Evolutionary conservation across 2,797 vertebrate genomes (phyloP).

Genomic region (Chelmon rostratus): DNA sequence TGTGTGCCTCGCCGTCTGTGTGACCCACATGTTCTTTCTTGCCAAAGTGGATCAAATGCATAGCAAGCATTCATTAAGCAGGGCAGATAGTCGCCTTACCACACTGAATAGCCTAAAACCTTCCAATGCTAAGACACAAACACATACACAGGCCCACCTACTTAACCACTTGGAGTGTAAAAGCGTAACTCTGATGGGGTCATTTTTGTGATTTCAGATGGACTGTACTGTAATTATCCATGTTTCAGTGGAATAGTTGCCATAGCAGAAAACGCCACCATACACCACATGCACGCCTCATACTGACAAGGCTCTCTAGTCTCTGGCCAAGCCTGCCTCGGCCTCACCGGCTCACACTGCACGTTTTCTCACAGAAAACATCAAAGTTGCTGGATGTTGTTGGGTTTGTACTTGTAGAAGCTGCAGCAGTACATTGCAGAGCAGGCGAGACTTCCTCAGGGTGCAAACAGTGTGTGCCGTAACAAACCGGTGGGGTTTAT

Average conservation of each 20-base stretch:
- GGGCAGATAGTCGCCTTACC: background rate
- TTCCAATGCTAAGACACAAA: background rate
- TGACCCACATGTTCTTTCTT: background rate
- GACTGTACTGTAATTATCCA: background rate
- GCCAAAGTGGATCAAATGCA: background rate
- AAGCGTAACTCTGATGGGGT: too few relatives aligned
- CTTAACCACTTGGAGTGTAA: too few relatives aligned
- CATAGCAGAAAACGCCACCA: background rate
- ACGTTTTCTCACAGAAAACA: background rate
- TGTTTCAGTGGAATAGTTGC: background rate
- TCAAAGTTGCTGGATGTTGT: background rate
- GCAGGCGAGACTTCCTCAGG: constrained; percentile 15
- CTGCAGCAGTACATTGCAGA: constrained; percentile 20
- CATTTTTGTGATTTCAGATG: background rate
- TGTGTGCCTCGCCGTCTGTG: background rate
- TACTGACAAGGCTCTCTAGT: background rate
- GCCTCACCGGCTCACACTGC: background rate
- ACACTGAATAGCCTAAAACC: background rate
- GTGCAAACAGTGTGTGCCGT: background rate
- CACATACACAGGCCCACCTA: too few relatives aligned
- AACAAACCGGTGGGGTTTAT: constrained; percentile 25
- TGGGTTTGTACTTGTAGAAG: background rate
- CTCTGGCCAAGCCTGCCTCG: background rate
- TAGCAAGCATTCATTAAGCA: background rate
- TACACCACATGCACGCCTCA: background rate